Evolutionary conservation across 2,888 invertebrate genomes (phyloP), one percentile per base, ranked within the genome.

Genomic region (Lasioglossum vierecki): DNA sequence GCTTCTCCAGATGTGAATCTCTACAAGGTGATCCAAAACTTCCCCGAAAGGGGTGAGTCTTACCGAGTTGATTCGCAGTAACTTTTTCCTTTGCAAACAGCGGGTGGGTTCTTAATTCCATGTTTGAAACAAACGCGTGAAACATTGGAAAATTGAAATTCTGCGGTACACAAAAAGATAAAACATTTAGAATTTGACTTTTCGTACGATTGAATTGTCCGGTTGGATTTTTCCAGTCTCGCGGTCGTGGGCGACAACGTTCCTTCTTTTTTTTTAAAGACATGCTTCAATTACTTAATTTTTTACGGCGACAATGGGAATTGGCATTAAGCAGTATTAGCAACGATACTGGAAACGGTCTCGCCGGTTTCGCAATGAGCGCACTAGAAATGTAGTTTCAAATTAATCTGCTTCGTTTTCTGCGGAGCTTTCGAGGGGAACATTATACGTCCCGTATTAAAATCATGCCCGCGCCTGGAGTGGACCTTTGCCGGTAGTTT

Each of bases 361-460:
- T 9, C 5, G 26, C 4, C 22, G 26, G 44, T 26, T 30, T 71
- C 35, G 18, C 8, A 60, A 53, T n/a, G 66, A 68, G 46, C 22
- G 44, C 57, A 13, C 60, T 35, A 15, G 57, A 46, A 60, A 57
- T 22, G 35, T 41, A 35, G 26, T 26, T 68, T 68, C 15, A 70
- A 74, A 82, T 77, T 84, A 84, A 84, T 84, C 74, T 57, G 15
- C 30, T 46, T 72, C 49, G 49, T 72, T 71, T 66, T 73, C 26
- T 18, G 44, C 39, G 13, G 49, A 60, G 72, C 30, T 77, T 77
- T 2, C 41, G 46, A 15, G 15, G 5, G 22, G n/a, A 76, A 66
- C 63, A 72, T 73, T 76, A 63, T 60, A 49, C 41, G 44, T 15
- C 46, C 39, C 41, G 35, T 39, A 79, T 83, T 57, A 74, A 76